These are phyloP conservation scores for Horisme vitalbata DNA, from an alignment of 2,888 invertebrate genomes.

Conservation along the genomic window DNA sequence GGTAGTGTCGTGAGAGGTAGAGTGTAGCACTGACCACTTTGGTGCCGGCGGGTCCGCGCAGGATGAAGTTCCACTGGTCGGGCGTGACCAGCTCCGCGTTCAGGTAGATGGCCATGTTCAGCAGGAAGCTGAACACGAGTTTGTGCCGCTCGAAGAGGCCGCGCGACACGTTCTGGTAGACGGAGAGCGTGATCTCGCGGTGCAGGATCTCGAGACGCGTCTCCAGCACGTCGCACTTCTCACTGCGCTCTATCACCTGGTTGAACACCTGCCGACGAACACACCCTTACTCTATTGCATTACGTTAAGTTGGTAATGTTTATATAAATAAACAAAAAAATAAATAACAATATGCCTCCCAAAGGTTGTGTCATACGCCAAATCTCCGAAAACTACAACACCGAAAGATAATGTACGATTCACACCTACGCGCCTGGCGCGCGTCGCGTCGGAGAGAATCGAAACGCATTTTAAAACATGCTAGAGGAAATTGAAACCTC, in stretches of 20 bases:
- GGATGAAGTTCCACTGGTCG: slow-evolving; percentile 89
- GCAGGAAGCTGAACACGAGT: slow-evolving; percentile 92
- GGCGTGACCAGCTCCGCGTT: slow-evolving; percentile 83
- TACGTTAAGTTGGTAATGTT: no score
- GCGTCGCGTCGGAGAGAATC: no score
- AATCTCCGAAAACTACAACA: no score
- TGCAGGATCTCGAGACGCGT: slow-evolving; percentile 87
- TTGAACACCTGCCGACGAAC: slow-evolving; percentile 92
- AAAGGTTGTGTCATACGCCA: no score
- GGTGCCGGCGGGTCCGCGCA: slow-evolving; percentile 87
- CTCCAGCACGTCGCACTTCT: slow-evolving; percentile 85
- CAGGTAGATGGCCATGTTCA: slow-evolving; percentile 89
- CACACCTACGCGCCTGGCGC: no score
- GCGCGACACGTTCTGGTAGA: slow-evolving; percentile 94
- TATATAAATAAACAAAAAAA: no score
- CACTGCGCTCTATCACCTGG: slow-evolving; percentile 89
- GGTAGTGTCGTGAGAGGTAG: no score
- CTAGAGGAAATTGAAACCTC: no score
- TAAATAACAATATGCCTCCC: no score
- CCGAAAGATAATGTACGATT: no score
- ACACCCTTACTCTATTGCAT: no score
- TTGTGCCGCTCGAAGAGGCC: slow-evolving; percentile 96
- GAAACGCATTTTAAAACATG: no score
- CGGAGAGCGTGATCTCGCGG: slow-evolving; percentile 89
- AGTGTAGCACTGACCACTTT: slow-evolving; percentile 67